Conservation (phyloP, 2,888 invertebrate species). For the Eristalis tenax region DNA sequence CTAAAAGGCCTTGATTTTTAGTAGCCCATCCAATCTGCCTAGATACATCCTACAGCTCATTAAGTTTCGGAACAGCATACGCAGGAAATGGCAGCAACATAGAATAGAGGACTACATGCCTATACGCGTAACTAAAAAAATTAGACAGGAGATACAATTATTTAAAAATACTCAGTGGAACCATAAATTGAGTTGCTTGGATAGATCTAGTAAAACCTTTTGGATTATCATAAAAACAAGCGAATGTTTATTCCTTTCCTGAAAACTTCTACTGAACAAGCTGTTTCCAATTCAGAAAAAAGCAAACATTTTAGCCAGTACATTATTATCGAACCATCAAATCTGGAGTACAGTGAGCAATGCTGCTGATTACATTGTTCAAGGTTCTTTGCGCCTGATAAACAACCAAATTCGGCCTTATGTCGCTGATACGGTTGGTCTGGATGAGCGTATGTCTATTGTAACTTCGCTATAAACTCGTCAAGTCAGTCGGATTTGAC, state of each 20-base stretch:
- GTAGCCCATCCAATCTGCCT: neutral
- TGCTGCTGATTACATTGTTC: too few species aligned
- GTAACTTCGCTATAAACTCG: too few species aligned
- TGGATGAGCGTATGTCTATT: too few species aligned
- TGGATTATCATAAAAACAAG: neutral
- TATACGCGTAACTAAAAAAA: neutral
- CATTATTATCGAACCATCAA: too few species aligned
- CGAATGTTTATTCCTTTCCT: neutral
- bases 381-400: too few species aligned
- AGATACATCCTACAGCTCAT: neutral
- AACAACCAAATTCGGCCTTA: too few species aligned
- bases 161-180: neutral
- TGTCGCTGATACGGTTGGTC: too few species aligned
- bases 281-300: neutral
- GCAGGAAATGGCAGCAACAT: neutral
- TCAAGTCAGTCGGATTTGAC: too few species aligned
- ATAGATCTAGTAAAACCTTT: neutral
- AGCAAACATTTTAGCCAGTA: neutral
- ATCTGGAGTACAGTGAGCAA: too few species aligned
- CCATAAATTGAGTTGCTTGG: neutral
- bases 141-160: neutral
- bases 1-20: too few species aligned
- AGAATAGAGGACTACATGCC: neutral
- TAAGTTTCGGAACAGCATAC: neutral
- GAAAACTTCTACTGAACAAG: neutral